Evolutionary conservation across 2,888 invertebrate species (phyloP), one percentile per base, ranked within the genome.

Genomic region (Drosophila rellima): DNA sequence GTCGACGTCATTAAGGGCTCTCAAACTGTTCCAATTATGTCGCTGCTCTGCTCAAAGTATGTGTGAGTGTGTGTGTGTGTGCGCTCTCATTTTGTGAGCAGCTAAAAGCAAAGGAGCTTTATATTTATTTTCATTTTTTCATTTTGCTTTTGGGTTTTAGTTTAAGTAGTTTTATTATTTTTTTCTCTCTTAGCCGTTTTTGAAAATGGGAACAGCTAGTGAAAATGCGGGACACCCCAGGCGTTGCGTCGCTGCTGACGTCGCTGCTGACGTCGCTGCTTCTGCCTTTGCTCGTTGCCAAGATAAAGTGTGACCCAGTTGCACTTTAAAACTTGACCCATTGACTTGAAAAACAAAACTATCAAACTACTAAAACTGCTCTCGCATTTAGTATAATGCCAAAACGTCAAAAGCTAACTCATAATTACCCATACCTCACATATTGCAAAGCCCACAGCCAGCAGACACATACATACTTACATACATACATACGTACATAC

Each of bases 271-370:
- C 5, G 44, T 5, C 17, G n/a, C 26, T 37, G 56, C 8, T 8
- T 10, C 13, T 48, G 48, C 31, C 11, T 26, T 15, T 44, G 55
- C 11, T 11, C 39, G 40, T 20, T 17, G 59, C 29, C 48, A 23
- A 50, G 62, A 67, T 82, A 77, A 88, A 72, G 73, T 84, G 81
- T 90, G 91, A 91, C 90, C 90, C 80, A 90, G 90, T 91, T 90
- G 89, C 80, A 78, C 80, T 75, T 73, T 76, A 90, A 90, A 90
- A 90, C 90, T 90, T 90, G 90, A 90, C 90, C 90, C 90, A 91
- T 90, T 90, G 90, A 90, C 90, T 91, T 78, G 88, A 90, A 57
- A 78, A 61, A 8, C 18, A 33, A 23, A 42, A 61, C 61, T 67
- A 67, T 40, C 66, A 67, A 77, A 59, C 72, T 71, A 66, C 39